Evolutionary conservation across 2,888 invertebrate genomes (phyloP), one percentile per base, ranked within the genome.

Genomic region (Atherix ibis): DNA sequence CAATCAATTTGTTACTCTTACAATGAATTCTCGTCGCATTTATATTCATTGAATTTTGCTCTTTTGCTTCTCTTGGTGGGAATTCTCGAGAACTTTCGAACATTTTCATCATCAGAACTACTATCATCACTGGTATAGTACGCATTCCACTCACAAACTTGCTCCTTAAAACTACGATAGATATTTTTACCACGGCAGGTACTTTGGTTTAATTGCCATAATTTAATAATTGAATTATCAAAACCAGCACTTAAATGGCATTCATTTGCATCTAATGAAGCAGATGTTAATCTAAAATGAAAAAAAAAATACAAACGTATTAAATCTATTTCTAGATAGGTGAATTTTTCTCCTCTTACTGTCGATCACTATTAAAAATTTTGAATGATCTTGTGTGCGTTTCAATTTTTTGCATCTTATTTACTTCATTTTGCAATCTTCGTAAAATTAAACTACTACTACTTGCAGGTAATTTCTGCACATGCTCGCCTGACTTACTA

Each of bases 201-300:
- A 17, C 52, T 53, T 36, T 55, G 52, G 42, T 58, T 54, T 8
- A 60, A 45, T 37, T 60, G 56, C 59, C 60, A 62, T 17, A 62
- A 39, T 37, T 56, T 52, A 4, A 62, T 48, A 15, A 50, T 44
- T 2, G 62, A 55, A 43, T 52, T 53, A 34, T 58, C 51, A 37
- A 58, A 61, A 5, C 60, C 61, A 4, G 53, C 57, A 9, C 52
- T 49, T 32, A 60, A 40, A 45, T 62, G 62, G 31, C 62, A 62
- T 41, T 55, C 54, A 31, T 46, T 42, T 27, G 43, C 38, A 43
- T 62, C 62, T 9, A 56, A 30, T 28, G 52, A 46, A 2, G 52
- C 54, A 27, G 38, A 28, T 6, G 36, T 36, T 18, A 45, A 34
- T 16, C 45, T 43, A 24, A 15, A 38, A 34, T 25, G n/a, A n/a